Base-by-base conservation (phyloP, 2,797 vertebrate genomes). In the Anguilla anguilla region DNA sequence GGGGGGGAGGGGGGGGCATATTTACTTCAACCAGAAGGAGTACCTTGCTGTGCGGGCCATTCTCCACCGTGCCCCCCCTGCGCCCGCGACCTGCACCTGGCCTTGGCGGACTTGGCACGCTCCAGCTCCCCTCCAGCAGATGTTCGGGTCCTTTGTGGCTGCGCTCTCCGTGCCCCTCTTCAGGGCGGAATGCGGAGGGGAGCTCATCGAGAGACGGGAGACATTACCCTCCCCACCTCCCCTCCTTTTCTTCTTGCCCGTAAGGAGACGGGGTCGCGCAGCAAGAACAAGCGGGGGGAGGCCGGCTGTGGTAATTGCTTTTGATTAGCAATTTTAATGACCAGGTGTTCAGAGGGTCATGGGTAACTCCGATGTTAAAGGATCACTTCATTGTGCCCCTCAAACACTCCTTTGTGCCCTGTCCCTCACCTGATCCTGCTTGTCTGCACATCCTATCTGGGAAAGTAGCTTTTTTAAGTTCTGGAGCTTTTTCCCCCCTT, bases 321-420 rank as follows among this genome's bases (percentile, higher is more conserved):
- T 94, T 95, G 95, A 97, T 97, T 97, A 97, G 96, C 96, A 95
- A 96, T 97, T 97, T 97, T 97, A 97, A 97, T 97, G 96, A 96
- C 94, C 97, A 97, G 97, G 96, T 97, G 96, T 93, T 92, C 82
- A 91, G 91, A 86, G 93, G 94, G 94, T 95, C 88, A 83, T 90
- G 92, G 90, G 91, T 93, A 92, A 39, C 84, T 79, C 77, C 79
- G 43, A 90, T 94, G 92, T 83, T 86, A 77, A 61, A 53, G 46
- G 67, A n/a, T 35, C 35, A 46, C 43, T 86, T 31, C 64, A 67
- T 72, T 86, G 53, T 74, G 53, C 53, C 31, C 82, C 9, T 39
- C 51, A 25, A 51, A 57, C 74, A 2, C 64, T 57, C 31, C 61
- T 51, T 46, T 15, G 53, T 25, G 17, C 49, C 31, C 25, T 13